phyloP scores from a whole-genome alignment of 2,113 vertebrate species.

The Nematolebias whitei region DNA sequence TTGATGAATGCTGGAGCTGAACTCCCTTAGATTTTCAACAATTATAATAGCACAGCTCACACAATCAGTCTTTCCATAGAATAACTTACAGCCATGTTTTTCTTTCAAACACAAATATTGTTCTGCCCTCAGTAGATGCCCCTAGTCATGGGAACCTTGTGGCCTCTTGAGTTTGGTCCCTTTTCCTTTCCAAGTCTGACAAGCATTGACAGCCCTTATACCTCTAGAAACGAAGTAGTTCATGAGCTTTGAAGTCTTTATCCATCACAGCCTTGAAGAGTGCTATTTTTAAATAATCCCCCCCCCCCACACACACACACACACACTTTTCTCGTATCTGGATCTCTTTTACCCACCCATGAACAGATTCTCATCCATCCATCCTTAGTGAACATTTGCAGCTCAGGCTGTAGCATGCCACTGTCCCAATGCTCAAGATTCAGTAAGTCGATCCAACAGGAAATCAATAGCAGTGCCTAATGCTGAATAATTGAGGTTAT shows the following conservation, averaged over 20 bases:
- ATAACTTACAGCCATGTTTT: conserved; percentile 55
- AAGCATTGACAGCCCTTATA: conserved; percentile 16
- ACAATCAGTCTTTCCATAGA: conserved; percentile 52
- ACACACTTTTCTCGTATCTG: conserved; percentile 45
- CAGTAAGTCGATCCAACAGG: conserved; percentile 81
- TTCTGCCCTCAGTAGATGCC: conserved; percentile 45
- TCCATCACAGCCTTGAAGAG: conserved; percentile 77
- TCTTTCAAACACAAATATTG: conserved; percentile 75
- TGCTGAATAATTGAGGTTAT: conserved; percentile 85
- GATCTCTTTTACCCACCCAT: conserved; percentile 56
- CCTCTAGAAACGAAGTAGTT: conserved; percentile 42
- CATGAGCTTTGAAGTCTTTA: conserved; percentile 68
- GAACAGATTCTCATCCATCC: conserved; percentile 65
- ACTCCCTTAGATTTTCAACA: conserved; percentile 34
- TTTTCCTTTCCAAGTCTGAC: conserved; percentile 36
- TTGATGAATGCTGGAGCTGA: conserved; percentile 26
- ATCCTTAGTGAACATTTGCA: conserved; percentile 59
- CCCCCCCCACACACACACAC: too few relatives aligned
- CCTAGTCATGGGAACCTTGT: conserved; percentile 70
- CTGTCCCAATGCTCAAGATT: conserved; percentile 67
- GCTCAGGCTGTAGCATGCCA: conserved; percentile 69
- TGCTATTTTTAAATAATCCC: conserved; percentile 77
- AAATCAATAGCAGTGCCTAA: conserved; percentile 82
- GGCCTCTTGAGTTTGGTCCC: conserved; percentile 40
- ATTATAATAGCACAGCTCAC: conserved; percentile 57